phyloP scores from a whole-genome alignment of 92 coral and sea anemone genomes.

The Porites lobata region DNA sequence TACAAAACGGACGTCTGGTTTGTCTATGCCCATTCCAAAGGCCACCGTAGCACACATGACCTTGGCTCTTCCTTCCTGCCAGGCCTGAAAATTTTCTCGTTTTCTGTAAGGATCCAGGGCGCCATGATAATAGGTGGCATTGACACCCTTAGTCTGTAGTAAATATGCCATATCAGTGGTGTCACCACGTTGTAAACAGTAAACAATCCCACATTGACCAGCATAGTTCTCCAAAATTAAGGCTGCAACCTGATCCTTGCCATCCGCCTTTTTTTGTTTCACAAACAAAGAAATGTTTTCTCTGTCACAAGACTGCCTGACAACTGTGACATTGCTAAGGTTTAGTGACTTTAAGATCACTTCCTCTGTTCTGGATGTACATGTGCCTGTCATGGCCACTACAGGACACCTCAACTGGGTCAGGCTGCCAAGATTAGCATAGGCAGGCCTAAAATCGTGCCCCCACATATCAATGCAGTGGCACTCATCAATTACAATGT shows the following conservation, averaged over 20 bases:
- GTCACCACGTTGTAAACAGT: neutral
- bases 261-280: slow-evolving; percentile 51
- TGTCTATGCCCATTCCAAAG: slow-evolving; percentile 79
- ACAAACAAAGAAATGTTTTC: neutral
- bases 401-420: neutral
- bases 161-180: slow-evolving; percentile 53
- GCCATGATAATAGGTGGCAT: slow-evolving; percentile 71
- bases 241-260: slow-evolving; percentile 48
- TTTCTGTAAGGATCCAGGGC: slow-evolving; percentile 70
- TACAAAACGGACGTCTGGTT: slow-evolving; percentile 70
- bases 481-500: slow-evolving; percentile 45
- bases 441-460: slow-evolving; percentile 43
- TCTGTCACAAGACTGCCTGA: neutral
- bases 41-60: slow-evolving; percentile 78
- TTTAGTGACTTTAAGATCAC: slow-evolving; percentile 20
- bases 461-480: slow-evolving; percentile 63
- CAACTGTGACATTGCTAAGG: neutral
- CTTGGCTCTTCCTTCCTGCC: slow-evolving; percentile 53
- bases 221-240: slow-evolving; percentile 21
- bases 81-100: slow-evolving; percentile 44
- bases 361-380: slow-evolving; percentile 48
- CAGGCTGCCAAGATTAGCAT: slow-evolving; percentile 41
- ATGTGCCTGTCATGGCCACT: slow-evolving; percentile 55
- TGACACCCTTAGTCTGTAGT: slow-evolving; percentile 61
- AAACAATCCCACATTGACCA: slow-evolving; percentile 56